Evolutionary conservation across 2,113 vertebrate species (phyloP).

Genomic region (Istiophorus platypterus): DNA sequence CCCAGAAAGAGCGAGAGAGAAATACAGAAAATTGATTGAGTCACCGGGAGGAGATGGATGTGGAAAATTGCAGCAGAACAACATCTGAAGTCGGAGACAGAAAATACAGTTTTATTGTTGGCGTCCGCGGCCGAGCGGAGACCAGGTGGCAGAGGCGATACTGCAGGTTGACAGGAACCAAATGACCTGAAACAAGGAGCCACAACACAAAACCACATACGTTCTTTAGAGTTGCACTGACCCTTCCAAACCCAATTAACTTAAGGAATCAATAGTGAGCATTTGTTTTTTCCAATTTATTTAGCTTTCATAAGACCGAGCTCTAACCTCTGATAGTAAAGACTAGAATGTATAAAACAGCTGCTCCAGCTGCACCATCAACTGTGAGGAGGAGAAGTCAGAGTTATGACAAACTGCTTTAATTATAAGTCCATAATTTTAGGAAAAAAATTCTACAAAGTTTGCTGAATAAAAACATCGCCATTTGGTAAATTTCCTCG

Average conservation of each 20-base stretch:
- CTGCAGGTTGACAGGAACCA: not conserved
- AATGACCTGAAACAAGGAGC: not conserved
- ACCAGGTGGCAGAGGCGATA: not conserved
- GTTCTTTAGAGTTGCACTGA: no score
- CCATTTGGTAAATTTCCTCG: no score
- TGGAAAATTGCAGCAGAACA: not conserved
- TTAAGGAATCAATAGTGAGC: not conserved
- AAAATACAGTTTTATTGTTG: not conserved
- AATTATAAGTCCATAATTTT: no score
- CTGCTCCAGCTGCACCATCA: no score
- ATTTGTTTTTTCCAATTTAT: not conserved
- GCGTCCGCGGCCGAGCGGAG: not conserved
- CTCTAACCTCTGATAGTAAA: not conserved
- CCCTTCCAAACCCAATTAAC: no score
- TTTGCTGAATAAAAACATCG: no score
- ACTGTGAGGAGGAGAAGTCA: no score
- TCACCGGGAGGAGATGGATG: constrained; percentile 1
- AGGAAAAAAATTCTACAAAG: no score
- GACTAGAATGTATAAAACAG: not conserved
- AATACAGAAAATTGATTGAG: constrained; percentile 17
- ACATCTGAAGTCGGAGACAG: not conserved
- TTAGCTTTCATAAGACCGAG: not conserved
- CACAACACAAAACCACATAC: no score
- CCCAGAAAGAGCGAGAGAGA: not conserved
- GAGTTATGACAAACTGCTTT: no score